A percentile compares a stretch with the other conserved stretches of the same genome.
Evolutionary conservation across 1,140 invertebrate genomes (phyloP).

Genomic region (Apis dorsata): DNA sequence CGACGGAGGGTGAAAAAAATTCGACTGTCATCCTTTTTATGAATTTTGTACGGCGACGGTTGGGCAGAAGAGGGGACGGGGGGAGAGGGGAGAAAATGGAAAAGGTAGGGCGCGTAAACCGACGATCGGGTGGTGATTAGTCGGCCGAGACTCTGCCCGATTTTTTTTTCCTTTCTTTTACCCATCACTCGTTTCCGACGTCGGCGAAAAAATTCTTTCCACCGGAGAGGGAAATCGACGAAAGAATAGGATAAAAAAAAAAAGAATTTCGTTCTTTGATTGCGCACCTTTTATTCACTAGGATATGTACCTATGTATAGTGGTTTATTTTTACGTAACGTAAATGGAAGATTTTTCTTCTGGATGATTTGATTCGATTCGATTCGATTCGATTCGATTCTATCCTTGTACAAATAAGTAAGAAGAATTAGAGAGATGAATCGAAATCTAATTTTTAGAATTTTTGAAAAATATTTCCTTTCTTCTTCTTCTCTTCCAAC

Average conservation of each 20-base stretch:
- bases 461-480: too few species aligned
- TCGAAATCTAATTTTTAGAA: too few species aligned
- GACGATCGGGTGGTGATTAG: slow-evolving; percentile 64
- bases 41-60: slow-evolving; percentile 17
- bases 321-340: not conserved
- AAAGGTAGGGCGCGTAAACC: slow-evolving; percentile 50
- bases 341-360: not conserved
- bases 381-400: not conserved
- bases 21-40: slow-evolving; percentile 49
- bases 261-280: slow-evolving; percentile 14
- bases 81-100: slow-evolving; percentile 8
- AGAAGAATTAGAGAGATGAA: too few species aligned
- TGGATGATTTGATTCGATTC: not conserved
- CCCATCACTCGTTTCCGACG: slow-evolving; percentile 45
- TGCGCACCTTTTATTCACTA: not conserved
- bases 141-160: slow-evolving; percentile 55
- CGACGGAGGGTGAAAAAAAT: slow-evolving; percentile 60
- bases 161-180: slow-evolving; percentile 33
- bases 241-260: not conserved
- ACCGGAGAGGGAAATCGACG: not conserved
- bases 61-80: slow-evolving; percentile 11
- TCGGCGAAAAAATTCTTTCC: slow-evolving; percentile 23
- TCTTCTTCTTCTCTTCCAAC: too few species aligned
- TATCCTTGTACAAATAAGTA: not conserved
- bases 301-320: not conserved